Evolutionary conservation across 2,113 vertebrate genomes (phyloP).

Genomic region (Clarias macrocephalus): DNA sequence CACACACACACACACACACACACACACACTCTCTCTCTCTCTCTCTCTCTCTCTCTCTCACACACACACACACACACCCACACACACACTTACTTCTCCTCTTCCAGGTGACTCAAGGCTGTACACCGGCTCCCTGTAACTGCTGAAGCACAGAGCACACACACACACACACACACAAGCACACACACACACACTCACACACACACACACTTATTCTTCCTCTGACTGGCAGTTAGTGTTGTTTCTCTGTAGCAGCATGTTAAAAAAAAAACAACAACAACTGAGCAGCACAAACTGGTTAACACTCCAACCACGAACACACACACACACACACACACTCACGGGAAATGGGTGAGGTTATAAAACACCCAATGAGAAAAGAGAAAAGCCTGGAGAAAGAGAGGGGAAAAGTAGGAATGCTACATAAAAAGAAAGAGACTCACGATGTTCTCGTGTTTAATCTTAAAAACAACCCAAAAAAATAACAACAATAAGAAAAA

Average conservation of each 20-base stretch:
- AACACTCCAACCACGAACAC: conserved; percentile 39
- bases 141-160: background rate
- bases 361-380: conserved; percentile 48
- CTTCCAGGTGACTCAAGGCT: conserved; percentile 3
- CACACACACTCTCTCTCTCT: background rate
- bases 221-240: conserved; percentile 46
- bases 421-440: background rate
- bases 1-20: background rate
- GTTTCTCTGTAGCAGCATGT: conserved; percentile 38
- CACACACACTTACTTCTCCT: background rate
- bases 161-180: conserved; percentile 18
- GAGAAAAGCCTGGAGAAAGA: conserved; percentile 19
- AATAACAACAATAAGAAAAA: background rate
- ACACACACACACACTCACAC: conserved; percentile 37
- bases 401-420: background rate
- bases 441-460: background rate
- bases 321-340: conserved; percentile 42
- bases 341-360: conserved; percentile 58
- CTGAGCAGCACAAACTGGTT: conserved; percentile 48
- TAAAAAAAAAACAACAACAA: conserved; percentile 31
- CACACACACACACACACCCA: background rate
- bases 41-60: background rate
- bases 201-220: conserved; percentile 54
- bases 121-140: background rate
- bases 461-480: background rate